Evolutionary conservation across 2,797 vertebrate genomes (phyloP), one percentile per base, ranked within the genome.

Genomic region (Cirrhinus mrigala): DNA sequence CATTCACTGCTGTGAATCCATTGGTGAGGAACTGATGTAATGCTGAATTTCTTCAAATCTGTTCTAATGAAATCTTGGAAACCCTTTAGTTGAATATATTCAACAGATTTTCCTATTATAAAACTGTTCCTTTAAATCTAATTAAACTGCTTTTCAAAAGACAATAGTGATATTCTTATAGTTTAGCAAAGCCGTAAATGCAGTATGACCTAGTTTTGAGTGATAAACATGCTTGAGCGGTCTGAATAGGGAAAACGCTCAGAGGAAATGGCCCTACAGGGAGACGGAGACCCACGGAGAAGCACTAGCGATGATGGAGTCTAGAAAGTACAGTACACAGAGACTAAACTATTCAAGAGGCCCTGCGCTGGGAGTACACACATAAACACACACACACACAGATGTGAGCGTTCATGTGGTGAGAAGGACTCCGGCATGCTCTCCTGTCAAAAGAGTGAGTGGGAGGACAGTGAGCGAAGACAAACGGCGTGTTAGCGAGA

Each of bases 381-480:
- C n/a, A 33, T 64, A 52, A 24, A 48, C 33, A 52, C 69, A 20
- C 48, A 56, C 78, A 24, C 14, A 37, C 33, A 58, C 64, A 79
- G 27, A 85, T 50, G 9, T 80, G 40, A 77, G 62, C 4, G 8
- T 29, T 83, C 60, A 83, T 83, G 82, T 68, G 82, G 73, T 16
- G 60, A 77, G 82, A 56, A 66, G 82, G 82, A 83, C 22, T 83
- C 46, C 37, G 60, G 73, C 82, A 68, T 77, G 73, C 60, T 83
- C 48, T 77, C 58, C 82, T 64, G 71, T 83, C 82, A 76, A 27
- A 83, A 52, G 48, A 12, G 33, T 71, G 66, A 48, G 76, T 85
- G 83, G 83, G 83, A 85, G 83, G 83, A 85, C 83, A 79, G 24
- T 27, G 64, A 78, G 64, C 12, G 14, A 79, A 85, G 83, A 79